Evolutionary conservation across 2,797 vertebrate genomes (phyloP).

Genomic region (Neopelma chrysocephalum): DNA sequence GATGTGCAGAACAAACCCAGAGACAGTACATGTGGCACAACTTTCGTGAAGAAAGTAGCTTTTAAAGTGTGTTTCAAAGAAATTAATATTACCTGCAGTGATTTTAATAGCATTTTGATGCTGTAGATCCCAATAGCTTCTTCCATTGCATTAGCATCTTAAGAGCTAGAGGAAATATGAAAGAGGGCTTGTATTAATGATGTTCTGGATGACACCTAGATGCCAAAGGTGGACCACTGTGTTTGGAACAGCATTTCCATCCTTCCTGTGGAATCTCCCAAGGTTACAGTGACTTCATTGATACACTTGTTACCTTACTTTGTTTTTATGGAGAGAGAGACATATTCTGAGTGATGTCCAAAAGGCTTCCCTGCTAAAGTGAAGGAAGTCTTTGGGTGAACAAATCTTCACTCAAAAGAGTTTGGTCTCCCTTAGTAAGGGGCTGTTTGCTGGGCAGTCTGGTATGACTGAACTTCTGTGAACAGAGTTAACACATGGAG

Average conservation of each 20-base stretch:
- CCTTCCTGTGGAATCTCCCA: background rate
- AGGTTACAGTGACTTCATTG: background rate
- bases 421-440: background rate
- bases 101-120: background rate
- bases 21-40: background rate
- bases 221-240: background rate
- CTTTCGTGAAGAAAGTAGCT: background rate
- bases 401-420: background rate
- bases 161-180: background rate
- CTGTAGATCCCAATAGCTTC: background rate
- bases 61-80: background rate
- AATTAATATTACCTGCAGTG: background rate
- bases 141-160: background rate
- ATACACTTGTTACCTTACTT: background rate
- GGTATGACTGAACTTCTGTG: background rate
- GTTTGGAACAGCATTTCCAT: background rate
- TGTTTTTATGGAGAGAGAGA: background rate
- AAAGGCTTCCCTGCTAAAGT: background rate
- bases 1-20: background rate
- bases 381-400: background rate
- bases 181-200: background rate
- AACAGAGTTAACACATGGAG: background rate
- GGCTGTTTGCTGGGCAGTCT: background rate
- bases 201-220: background rate
- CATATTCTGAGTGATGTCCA: background rate